Base-by-base conservation (phyloP, 2,797 vertebrate genomes). In the Mionectes olivaceus region DNA sequence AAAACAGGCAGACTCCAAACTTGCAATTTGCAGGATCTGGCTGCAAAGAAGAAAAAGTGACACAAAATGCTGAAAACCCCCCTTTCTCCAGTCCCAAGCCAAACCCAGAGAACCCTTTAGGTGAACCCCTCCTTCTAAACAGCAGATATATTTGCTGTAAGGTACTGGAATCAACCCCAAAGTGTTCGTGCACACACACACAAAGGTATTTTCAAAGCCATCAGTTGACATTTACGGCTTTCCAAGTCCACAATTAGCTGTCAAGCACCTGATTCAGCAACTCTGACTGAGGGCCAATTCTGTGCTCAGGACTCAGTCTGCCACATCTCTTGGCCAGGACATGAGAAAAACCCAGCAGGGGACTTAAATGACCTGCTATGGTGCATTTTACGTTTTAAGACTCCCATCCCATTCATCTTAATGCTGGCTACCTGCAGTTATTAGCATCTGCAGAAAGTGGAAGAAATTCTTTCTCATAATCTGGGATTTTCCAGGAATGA, bases 161-260 rank as follows among this genome's bases (percentile, higher is more conserved):
- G 49, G 59, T 59, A 63, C 44, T 25, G 4, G 0, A 57, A 57
- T 19, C 83, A 94, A 61, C 11, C n/a, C n/a, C 57, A 15, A 33
- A 64, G 30, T 56, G 57, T 7, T 1, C 2, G 0, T 19, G 16
- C 15, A 32, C n/a, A 70, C 50, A 35, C 39, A 67, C 69, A 56
- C 2, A 1, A 56, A 33, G 37, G 67, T 73, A 93, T 94, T 91
- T 88, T 86, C 77, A 90, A 88, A 86, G 88, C 59, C 74, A 43
- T 65, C 64, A 85, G 50, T 5, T 61, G 64, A 65, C 7, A 27
- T 83, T 87, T 91, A 87, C 77, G 64, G 90, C 87, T 76, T 80
- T 88, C 89, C 95, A 95, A 91, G 77, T 93, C 89, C 68, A 37
- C 76, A 93, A 82, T 96, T 93, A 81, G 83, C 95, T 76, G 74